Conservation (phyloP, 2,888 invertebrate species). For the Mactromeris polynyma region DNA sequence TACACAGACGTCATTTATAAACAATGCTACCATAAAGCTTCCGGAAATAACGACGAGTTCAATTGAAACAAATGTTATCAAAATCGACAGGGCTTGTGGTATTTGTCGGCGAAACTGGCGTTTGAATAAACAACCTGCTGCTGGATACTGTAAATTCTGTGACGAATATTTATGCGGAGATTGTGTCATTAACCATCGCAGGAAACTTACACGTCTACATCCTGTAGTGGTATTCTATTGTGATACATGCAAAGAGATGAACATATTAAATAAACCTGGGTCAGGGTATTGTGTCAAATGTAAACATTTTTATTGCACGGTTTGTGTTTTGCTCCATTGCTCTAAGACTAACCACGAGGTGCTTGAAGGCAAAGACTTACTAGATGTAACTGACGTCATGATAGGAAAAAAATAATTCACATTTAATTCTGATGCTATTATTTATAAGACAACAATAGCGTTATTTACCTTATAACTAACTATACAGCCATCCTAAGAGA, state of each 20-base stretch:
- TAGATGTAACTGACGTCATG: constrained; percentile 53
- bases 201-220: constrained; percentile 49
- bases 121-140: constrained; percentile 35
- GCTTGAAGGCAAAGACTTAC: constrained; percentile 51
- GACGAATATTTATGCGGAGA: constrained; percentile 53
- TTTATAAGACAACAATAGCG: no score
- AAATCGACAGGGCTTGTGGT: constrained; percentile 47
- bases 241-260: constrained; percentile 60
- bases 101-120: constrained; percentile 36
- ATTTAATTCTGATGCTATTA: no score
- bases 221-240: constrained; percentile 58
- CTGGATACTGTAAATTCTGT: constrained; percentile 60
- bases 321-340: constrained; percentile 52
- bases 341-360: constrained; percentile 46
- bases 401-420: constrained; percentile 28
- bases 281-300: constrained; percentile 57
- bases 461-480: no score
- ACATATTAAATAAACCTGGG: constrained; percentile 48
- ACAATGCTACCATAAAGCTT: neutral
- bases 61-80: constrained; percentile 17
- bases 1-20: constrained; percentile 25
- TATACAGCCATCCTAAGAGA: no score
- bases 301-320: constrained; percentile 48
- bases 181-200: constrained; percentile 47
- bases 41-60: constrained; percentile 39